Base-by-base conservation (phyloP, 2,797 vertebrate genomes). In the Intellagama lesueurii region DNA sequence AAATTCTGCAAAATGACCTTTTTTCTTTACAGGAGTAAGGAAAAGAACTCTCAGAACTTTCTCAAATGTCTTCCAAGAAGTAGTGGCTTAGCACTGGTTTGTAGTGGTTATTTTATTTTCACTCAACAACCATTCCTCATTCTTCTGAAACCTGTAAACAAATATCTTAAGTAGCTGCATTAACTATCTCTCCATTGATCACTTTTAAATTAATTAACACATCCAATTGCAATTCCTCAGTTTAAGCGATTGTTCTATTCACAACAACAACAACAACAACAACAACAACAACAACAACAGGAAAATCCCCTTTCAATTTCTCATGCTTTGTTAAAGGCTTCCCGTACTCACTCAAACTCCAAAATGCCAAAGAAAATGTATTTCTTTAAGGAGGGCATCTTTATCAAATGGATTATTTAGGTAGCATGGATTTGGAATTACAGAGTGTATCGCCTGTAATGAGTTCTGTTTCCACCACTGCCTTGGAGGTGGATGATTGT, bases 201-300 rank as follows among this genome's bases (percentile, higher is more conserved):
- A 60, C 11, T 72, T 66, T 40, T 79, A 60, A 89, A 72, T 72
- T 79, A 70, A 78, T 66, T 84, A 89, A 72, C 28, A 89, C 32
- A 32, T 60, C 47, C 64, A 9, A 69, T 79, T 70, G 72, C 22
- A 72, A 89, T 72, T 60, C 35, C 8, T 72, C 75, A 72, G 6
- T 83, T 66, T 84, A 24, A 69, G 32, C 6, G 19, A 79, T 32
- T 32, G 12, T 14, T 72, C 70, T 72, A 16, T 12, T n/a, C n/a
- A 72, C 3, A 17, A 72, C 52, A 56, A 56, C 52, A 56, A 56
- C 49, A 52, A 52, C 49, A 52, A 52, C 49, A 52, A 52, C 49
- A 52, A 52, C 49, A 52, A 52, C 49, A 52, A 52, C 52, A 56
- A 56, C 52, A 56, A 11, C 52, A 56, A 56, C 11, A 72, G 32